phyloP scores from a whole-genome alignment of 2,888 invertebrate species.

The Andricus quercusramuli region DNA sequence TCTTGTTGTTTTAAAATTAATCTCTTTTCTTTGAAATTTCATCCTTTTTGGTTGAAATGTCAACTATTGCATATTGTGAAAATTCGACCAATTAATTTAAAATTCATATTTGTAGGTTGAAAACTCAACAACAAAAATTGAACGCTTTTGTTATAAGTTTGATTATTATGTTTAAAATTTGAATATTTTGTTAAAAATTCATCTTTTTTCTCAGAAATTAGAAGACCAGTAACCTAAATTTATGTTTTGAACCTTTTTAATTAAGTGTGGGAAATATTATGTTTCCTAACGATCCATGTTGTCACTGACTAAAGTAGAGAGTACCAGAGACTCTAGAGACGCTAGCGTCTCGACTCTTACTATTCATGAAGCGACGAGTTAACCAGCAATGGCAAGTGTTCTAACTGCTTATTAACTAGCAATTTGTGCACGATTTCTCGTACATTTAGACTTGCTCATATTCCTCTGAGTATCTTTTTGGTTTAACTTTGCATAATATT shows the following conservation, averaged over 20 bases:
- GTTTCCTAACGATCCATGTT: not conserved
- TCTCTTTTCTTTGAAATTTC: too few species aligned
- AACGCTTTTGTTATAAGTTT: too few species aligned
- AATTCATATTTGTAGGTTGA: too few species aligned
- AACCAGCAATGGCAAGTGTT: not conserved
- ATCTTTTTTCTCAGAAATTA: too few species aligned
- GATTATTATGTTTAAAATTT: too few species aligned
- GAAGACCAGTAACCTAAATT: not conserved
- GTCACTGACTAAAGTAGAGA: not conserved
- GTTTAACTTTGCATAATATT: not conserved
- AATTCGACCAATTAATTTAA: too few species aligned
- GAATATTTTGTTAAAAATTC: too few species aligned
- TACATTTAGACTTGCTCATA: not conserved
- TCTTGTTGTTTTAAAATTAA: too few species aligned
- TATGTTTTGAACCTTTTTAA: not conserved
- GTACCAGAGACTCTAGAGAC: conserved; percentile 7
- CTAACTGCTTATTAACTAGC: not conserved
- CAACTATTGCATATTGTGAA: too few species aligned
- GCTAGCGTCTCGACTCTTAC: not conserved
- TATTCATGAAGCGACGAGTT: conserved; percentile 7
- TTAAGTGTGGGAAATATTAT: not conserved
- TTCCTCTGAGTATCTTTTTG: not conserved
- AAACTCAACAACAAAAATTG: too few species aligned
- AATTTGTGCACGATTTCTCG: not conserved
- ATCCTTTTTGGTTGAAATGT: too few species aligned